Evolutionary conservation across 1,140 invertebrate genomes (phyloP).

Genomic region (Cylas formicarius): DNA sequence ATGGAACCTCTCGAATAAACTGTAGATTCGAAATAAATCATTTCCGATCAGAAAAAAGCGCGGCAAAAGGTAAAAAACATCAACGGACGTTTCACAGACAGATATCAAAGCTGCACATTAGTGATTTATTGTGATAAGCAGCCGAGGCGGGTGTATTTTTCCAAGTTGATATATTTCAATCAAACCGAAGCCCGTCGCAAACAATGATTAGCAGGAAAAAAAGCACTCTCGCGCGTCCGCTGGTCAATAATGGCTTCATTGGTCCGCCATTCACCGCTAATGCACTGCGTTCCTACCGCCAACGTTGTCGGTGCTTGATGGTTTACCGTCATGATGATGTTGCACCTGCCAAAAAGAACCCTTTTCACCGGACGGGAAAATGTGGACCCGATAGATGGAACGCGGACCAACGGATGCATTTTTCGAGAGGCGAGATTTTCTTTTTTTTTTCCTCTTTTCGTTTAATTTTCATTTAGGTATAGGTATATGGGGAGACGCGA

Average conservation of each 20-base stretch:
- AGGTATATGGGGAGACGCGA: too few relatives aligned
- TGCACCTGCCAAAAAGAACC: conserved; percentile 25
- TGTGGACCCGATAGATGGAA: conserved; percentile 7
- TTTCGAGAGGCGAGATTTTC: conserved; percentile 16
- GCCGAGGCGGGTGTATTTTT: conserved; percentile 31
- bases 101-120: conserved; percentile 30
- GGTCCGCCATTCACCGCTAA: conserved; percentile 30
- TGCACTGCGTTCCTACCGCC: conserved; percentile 26
- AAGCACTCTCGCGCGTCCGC: conserved; percentile 32
- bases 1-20: conserved; percentile 16
- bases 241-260: conserved; percentile 37
- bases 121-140: conserved; percentile 38
- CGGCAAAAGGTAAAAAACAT: conserved; percentile 28
- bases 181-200: conserved; percentile 32
- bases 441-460: too few relatives aligned
- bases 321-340: conserved; percentile 12
- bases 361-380: conserved; percentile 15
- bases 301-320: conserved; percentile 10
- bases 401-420: conserved; percentile 11
- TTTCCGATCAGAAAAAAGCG: conserved; percentile 26
- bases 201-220: conserved; percentile 37
- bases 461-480: too few relatives aligned
- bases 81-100: conserved; percentile 25
- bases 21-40: conserved; percentile 31
- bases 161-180: conserved; percentile 38